phyloP scores from a whole-genome alignment of 2,113 vertebrate genomes.

The Apistogramma diplotaenia region DNA sequence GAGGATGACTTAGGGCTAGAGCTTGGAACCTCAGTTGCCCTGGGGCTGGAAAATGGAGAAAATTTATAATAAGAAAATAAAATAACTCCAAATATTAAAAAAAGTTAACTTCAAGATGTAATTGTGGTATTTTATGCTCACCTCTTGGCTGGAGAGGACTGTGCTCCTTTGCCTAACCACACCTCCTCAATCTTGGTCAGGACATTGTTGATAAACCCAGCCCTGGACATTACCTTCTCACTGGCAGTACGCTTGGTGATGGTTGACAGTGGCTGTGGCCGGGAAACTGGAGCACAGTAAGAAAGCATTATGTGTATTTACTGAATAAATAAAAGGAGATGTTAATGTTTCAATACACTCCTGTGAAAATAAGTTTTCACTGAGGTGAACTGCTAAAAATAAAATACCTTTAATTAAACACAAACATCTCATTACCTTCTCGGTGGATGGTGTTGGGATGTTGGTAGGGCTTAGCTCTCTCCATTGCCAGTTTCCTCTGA shows the following conservation, averaged over 20 bases:
- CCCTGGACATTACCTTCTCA: conserved; percentile 84
- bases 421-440: conserved; percentile 77
- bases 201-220: conserved; percentile 88
- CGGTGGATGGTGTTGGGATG: conserved; percentile 76
- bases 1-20: conserved; percentile 22
- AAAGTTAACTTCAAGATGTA: background rate
- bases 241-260: conserved; percentile 78
- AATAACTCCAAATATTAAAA: background rate
- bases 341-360: background rate
- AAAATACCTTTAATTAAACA: too few relatives aligned
- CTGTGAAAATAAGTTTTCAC: background rate
- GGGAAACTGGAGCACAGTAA: conserved; percentile 74
- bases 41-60: conserved; percentile 62
- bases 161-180: conserved; percentile 76
- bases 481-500: conserved; percentile 87
- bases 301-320: background rate
- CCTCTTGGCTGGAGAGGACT: conserved; percentile 71
- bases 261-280: conserved; percentile 89
- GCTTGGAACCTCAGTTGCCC: conserved; percentile 54
- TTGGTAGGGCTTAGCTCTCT: conserved; percentile 86
- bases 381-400: background rate
- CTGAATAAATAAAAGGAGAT: too few relatives aligned
- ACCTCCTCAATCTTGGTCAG: conserved; percentile 91
- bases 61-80: background rate
- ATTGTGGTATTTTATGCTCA: conserved; percentile 43